phyloP scores from a whole-genome alignment of 92 coral and sea anemone species.

The Phenganax stokvisi region DNA sequence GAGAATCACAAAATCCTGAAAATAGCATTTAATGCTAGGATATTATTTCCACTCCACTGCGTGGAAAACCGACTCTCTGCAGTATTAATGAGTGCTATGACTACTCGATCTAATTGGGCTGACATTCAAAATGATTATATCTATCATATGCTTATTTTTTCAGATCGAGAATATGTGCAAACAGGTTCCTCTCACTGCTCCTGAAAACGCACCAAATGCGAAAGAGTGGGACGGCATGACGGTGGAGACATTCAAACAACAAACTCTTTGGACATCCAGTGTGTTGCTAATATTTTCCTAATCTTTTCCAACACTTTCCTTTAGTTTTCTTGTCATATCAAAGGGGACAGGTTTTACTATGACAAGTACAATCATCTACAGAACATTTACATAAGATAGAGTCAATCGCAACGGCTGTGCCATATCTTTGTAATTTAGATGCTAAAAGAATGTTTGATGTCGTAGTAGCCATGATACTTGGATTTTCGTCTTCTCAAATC shows the following conservation, averaged over 20 bases:
- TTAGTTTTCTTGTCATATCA: neutral
- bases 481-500: conserved; percentile 77
- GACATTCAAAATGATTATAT: neutral
- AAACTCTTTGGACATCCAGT: conserved; percentile 78
- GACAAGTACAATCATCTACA: no score
- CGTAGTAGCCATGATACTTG: conserved; percentile 65
- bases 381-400: neutral
- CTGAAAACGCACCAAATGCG: conserved; percentile 68
- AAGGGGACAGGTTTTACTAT: neutral
- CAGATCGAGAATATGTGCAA: conserved; percentile 67
- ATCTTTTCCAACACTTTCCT: neutral
- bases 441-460: conserved; percentile 60
- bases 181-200: conserved; percentile 76
- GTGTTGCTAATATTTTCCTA: neutral
- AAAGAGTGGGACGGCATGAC: conserved; percentile 97
- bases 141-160: neutral
- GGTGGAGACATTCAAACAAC: conserved; percentile 75
- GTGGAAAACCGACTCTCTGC: neutral
- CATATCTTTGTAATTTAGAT: conserved; percentile 33
- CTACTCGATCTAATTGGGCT: neutral
- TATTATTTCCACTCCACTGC: no score
- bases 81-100: neutral
- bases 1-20: no score
- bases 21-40: no score
- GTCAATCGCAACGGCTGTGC: no score